Evolutionary conservation across 1,140 invertebrate species (phyloP), one percentile per base, ranked within the genome.

Genomic region (Lordiphosa stackelbergi): DNA sequence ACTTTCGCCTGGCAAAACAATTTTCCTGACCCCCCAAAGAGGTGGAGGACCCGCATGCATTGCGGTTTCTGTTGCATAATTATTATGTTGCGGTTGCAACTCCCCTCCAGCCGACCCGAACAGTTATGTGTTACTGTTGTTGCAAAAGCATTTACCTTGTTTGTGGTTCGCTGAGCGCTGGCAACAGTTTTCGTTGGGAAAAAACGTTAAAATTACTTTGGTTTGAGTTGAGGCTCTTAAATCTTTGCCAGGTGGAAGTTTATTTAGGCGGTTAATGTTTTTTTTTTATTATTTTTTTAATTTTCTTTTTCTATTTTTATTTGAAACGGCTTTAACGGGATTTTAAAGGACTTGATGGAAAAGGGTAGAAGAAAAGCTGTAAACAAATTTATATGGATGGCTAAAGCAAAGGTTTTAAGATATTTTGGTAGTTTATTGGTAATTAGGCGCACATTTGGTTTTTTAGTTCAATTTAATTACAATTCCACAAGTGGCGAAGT

Each of bases 1-100:
- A 81, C 75, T 81, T 81, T 81, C 75, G 77, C 75, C 71, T 74
- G 62, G 75, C 66, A 79, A 81, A 79, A 79, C 75, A 79, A 79
- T 79, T 79, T 77, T 71, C 43, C 66, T 68, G 61, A 61, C 69
- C 71, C 49, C 56, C 53, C 13, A 31, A 31, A 31, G 28, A 7
- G 10, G 12, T 9, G 12, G 19, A 37, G 12, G 49, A 13, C 75
- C 69, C 71, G 72, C 77, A 83, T 81, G 58, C 77, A 81, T 81
- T 81, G 75, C 75, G 75, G 75, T 81, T 81, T 81, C 72, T 81
- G 75, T 81, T 83, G 75, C 75, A 81, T 81, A 81, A 81, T 81
- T 81, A 81, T 81, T 81, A 83, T 81, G 75, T 81, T 81, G 75
- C 68, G 75, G 75, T 83, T 75, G 64, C 64, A 60, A 22, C 34